These are phyloP conservation scores for Drosophila buzzatii DNA, from an alignment of 2,888 invertebrate species.

Conservation along the genomic window DNA sequence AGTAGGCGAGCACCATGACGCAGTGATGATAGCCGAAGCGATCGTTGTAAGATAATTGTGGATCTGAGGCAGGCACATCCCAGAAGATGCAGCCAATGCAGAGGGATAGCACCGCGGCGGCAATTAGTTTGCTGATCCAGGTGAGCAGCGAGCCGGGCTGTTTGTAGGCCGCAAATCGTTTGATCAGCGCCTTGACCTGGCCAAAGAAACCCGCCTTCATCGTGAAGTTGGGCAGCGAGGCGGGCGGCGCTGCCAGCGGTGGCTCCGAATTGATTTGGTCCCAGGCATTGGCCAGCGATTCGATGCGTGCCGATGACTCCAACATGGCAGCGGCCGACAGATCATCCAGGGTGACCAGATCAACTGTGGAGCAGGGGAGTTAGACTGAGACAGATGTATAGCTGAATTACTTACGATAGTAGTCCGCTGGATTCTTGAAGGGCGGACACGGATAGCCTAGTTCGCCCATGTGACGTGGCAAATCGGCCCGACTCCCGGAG, in stretches of 20 bases:
- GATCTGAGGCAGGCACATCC: constrained; percentile 93
- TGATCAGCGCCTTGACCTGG: constrained; percentile 89
- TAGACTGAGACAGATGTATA: background rate
- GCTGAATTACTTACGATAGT: constrained; percentile 92
- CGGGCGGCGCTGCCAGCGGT: constrained; percentile 90
- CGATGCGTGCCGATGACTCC: constrained; percentile 97
- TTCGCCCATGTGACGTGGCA: constrained; percentile 96
- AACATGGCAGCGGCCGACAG: constrained; percentile 97
- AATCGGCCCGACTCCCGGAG: constrained; percentile 94
- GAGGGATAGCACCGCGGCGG: constrained; percentile 93
- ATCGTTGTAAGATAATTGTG: constrained; percentile 90
- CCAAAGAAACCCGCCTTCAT: constrained; percentile 88
- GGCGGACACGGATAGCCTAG: constrained; percentile 97
- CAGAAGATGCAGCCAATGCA: constrained; percentile 95
- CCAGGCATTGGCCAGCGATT: constrained; percentile 92
- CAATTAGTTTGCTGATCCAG: constrained; percentile 91
- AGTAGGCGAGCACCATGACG: constrained; percentile 91
- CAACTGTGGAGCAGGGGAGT: constrained; percentile 87
- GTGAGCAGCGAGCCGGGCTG: constrained; percentile 93
- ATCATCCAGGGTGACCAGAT: constrained; percentile 96
- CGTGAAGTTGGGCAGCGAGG: constrained; percentile 89
- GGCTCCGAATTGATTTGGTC: constrained; percentile 86
- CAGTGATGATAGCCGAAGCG: constrained; percentile 95
- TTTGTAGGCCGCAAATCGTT: constrained; percentile 89
- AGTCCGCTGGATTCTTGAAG: constrained; percentile 98